Conservation (phyloP, 2,113 vertebrate genomes). For the Euleptes europaea region DNA sequence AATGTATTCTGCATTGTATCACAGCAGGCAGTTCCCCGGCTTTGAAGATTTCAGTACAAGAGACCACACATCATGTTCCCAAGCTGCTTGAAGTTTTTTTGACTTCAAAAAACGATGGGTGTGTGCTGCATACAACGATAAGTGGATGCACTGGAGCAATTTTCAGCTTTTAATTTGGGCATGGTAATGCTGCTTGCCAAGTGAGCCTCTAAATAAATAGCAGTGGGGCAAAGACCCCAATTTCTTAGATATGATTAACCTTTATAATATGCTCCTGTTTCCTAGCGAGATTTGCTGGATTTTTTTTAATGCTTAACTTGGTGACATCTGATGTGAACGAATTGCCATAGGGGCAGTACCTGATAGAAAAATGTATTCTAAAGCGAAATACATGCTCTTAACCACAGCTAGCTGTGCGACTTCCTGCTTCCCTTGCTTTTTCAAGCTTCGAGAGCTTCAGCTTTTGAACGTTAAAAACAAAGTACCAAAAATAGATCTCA, state of each 20-base stretch:
- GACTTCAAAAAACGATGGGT: not conserved
- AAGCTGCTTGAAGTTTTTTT: not conserved
- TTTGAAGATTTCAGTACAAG: not conserved
- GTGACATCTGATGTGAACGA: not conserved
- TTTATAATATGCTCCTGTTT: conserved; percentile 42
- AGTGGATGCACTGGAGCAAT: not conserved
- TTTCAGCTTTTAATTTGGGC: not conserved
- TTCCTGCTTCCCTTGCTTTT: not conserved
- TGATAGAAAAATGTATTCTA: not conserved
- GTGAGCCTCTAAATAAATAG: conserved; percentile 39
- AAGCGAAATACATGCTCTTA: not conserved
- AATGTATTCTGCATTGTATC: not conserved
- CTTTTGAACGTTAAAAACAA: conserved; percentile 10
- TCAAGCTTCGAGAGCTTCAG: not conserved
- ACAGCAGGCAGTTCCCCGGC: not conserved
- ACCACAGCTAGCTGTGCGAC: not conserved
- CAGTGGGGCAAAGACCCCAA: conserved; percentile 25
- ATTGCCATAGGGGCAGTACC: not conserved
- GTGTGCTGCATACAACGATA: not conserved
- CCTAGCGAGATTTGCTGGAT: conserved; percentile 57
- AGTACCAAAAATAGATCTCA: conserved; percentile 13
- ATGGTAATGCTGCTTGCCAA: conserved; percentile 25
- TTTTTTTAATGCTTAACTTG: conserved; percentile 22
- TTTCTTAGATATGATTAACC: conserved; percentile 59
- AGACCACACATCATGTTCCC: conserved; percentile 23